A percentile compares a stretch with the other conserved stretches of the same genome.
Conservation (phyloP, 2,797 vertebrate species). For the Buphagus erythrorhynchus region DNA sequence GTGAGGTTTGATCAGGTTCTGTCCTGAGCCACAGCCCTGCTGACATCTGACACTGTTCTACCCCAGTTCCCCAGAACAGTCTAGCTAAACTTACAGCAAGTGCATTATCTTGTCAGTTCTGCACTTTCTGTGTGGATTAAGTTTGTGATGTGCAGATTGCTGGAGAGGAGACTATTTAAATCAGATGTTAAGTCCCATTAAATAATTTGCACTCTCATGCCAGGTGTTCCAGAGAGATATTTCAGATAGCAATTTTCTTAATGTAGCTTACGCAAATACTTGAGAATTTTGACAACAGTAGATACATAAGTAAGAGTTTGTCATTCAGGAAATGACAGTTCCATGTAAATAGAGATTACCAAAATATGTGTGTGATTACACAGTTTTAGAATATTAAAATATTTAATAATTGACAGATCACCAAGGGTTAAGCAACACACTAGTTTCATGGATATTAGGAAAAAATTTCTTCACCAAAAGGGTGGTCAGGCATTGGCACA, state of each 20-base stretch:
- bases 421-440: not conserved
- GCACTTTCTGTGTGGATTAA: not conserved
- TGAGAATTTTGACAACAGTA: not conserved
- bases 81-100: not conserved
- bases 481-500: not conserved
- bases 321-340: not conserved
- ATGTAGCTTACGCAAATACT: not conserved
- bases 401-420: not conserved
- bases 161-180: conserved; percentile 9
- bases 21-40: not conserved
- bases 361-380: not conserved
- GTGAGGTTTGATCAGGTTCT: not conserved
- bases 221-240: conserved; percentile 16
- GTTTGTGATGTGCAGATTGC: not conserved
- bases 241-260: conserved; percentile 11
- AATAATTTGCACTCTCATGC: not conserved
- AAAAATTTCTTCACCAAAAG: not conserved
- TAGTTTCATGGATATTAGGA: not conserved
- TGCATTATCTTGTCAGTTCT: not conserved
- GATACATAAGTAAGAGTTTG: not conserved
- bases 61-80: not conserved
- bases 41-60: not conserved
- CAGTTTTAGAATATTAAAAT: not conserved
- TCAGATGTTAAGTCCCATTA: conserved; percentile 7
- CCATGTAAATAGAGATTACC: not conserved